These are phyloP conservation scores for Ichneumon xanthorius DNA, from an alignment of 2,888 invertebrate species.

Conservation along the genomic window DNA sequence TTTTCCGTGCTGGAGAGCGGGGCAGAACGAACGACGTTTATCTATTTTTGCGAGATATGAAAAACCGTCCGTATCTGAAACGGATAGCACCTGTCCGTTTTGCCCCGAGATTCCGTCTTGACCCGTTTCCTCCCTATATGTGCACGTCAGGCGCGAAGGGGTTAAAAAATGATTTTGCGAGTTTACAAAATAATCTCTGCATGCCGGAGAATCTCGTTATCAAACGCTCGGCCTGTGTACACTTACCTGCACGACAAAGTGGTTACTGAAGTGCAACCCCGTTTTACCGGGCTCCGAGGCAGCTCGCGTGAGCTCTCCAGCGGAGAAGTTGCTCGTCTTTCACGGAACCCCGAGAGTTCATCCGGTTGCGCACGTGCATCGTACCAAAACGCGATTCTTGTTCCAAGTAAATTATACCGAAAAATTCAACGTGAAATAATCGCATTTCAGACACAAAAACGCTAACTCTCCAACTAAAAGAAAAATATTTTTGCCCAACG, in stretches of 20 bases:
- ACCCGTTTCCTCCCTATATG: too few relatives aligned
- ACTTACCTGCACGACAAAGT: constrained; percentile 36
- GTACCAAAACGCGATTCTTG: constrained; percentile 31
- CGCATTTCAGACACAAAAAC: not conserved
- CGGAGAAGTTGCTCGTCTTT: constrained; percentile 36
- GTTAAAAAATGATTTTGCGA: constrained; percentile 24
- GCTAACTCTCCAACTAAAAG: not conserved
- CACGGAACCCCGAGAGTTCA: constrained; percentile 44
- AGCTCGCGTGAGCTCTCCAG: constrained; percentile 10
- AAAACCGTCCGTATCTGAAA: too few relatives aligned
- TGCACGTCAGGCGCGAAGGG: too few relatives aligned
- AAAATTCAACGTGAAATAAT: constrained; percentile 42
- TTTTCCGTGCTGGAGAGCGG: not conserved
- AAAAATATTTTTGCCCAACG: not conserved
- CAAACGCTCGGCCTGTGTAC: not conserved
- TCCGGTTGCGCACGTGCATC: constrained; percentile 57
- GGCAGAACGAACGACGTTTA: too few relatives aligned
- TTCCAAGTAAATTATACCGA: constrained; percentile 55
- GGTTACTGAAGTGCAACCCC: constrained; percentile 55
- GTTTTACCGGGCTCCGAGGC: constrained; percentile 40
- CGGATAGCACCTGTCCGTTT: too few relatives aligned
- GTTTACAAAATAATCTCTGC: not conserved
- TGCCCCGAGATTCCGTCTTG: too few relatives aligned
- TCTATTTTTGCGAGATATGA: too few relatives aligned
- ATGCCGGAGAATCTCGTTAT: constrained; percentile 10